These are phyloP conservation scores for Diacarnus erythraeanus DNA, from an alignment of 37 sponge, comb jelly and placozoan genomes.

Conservation along the genomic window DNA sequence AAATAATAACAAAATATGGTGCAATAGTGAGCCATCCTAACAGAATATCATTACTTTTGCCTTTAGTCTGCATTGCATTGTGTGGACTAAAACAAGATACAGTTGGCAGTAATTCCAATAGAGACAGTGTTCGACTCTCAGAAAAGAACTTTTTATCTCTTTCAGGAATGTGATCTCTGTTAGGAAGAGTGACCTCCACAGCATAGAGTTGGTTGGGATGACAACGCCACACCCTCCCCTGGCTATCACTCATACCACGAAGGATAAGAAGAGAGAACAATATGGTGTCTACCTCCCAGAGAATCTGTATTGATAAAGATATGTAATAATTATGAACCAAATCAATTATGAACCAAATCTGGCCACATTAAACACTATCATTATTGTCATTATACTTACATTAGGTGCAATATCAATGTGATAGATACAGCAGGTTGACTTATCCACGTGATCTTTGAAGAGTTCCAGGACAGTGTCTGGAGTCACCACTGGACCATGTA, in stretches of 20 bases:
- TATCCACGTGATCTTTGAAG: slow-evolving; percentile 1
- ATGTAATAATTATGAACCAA: not conserved
- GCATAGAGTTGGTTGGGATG: slow-evolving; percentile 47
- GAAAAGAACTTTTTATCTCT: not conserved
- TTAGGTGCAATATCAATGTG: slow-evolving; percentile 60
- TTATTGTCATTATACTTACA: slow-evolving; percentile 22
- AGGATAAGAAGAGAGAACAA: slow-evolving; percentile 62
- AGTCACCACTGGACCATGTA: slow-evolving; percentile 67
- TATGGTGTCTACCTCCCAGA: slow-evolving; percentile 33
- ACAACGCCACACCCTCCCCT: slow-evolving; percentile 63
- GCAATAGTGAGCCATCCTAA: not conserved
- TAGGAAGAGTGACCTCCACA: slow-evolving; percentile 60
- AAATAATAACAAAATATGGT: not conserved
- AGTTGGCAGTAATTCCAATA: slow-evolving; percentile 39
- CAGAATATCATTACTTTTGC: not conserved
- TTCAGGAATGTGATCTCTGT: not conserved
- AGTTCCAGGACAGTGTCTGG: slow-evolving; percentile 38
- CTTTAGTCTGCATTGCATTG: not conserved
- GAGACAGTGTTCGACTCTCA: slow-evolving; percentile 11
- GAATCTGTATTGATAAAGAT: slow-evolving; percentile 25
- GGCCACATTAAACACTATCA: too few relatives aligned
- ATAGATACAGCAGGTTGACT: slow-evolving; percentile 3
- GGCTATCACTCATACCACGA: slow-evolving; percentile 37
- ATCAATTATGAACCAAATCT: not conserved
- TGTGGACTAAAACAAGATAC: slow-evolving; percentile 34